Evolutionary conservation across 2,113 vertebrate species (phyloP), one percentile per base, ranked within the genome.

Genomic region (Coptodon rendalli): DNA sequence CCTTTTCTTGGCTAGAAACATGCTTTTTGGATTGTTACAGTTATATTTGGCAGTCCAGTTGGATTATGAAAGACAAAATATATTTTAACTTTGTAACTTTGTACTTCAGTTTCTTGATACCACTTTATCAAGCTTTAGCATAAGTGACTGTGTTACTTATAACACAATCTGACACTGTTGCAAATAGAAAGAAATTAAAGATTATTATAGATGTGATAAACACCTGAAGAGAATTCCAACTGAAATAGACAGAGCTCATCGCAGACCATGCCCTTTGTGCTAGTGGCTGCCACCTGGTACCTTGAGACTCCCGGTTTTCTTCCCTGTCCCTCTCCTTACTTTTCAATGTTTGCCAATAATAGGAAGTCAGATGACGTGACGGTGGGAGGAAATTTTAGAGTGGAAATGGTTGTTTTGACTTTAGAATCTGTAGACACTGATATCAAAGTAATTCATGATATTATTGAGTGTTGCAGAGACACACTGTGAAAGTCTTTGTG

Each of bases 361-460:
- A 90, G 92, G 87, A 89, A 96, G 79, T 66, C 84, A 86, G 91
- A 96, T 88, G 94, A 93, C 85, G 94, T 92, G 89, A 89, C 82
- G 91, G 93, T 89, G 95, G 94, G 96, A 95, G 94, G 95, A 97
- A 96, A 96, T 95, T 95, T 95, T 92, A 87, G 93, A 95, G 90
- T 85, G 89, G 96, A 96, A 95, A 92, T 36, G 91, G 96, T 94
- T 61, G 16, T 61, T 8, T 61, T 34, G 59, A 61, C 59, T 61
- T 95, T 84, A 84, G 91, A 94, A 96, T 94, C 94, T 94, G 89
- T 89, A 93, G 92, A 94, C 91, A 90, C 89, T 90, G 89, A 93
- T 93, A 87, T 96, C 93, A 96, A 93, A 95, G 94, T 91, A 94
- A 97, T 97, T 96, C 95, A 97, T 97, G 95, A 97, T 94, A 88